Evolutionary conservation across 2,113 vertebrate species (phyloP), one percentile per base, ranked within the genome.

Genomic region (Willisornis vidua): DNA sequence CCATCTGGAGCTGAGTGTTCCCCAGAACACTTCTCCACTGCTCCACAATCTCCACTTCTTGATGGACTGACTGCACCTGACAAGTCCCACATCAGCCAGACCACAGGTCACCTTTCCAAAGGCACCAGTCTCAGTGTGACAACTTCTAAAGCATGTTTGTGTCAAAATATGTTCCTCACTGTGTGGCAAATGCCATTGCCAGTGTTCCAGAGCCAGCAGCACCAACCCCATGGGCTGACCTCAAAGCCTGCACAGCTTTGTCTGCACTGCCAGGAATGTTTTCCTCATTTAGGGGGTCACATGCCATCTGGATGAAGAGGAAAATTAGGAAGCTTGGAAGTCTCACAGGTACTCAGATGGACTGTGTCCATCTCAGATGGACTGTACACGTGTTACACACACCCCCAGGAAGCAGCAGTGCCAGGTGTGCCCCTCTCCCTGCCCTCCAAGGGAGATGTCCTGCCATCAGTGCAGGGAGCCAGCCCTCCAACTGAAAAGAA

Each of bases 121-220:
- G 39, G 37, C 54, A 24, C 10, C 24, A 11, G 3, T 4, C 24
- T n/a, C 12, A 24, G 10, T 10, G 2, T 4, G n/a, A 37, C 18
- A 20, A 2, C 41, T 23, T 61, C 28, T 9, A 16, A 52, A 35
- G 1, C 3, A 1, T 0, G 1, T 67, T 77, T 19, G 6, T 35
- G 22, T 3, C 51, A 31, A 9, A 6, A 17, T 1, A 3, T 2
- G 3, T 8, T 62, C 35, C 46, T 77, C 5, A 1, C 26, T 18
- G 24, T 4, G 2, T 0, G 5, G 4, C 3, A 4, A 61, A 28
- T 4, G 3, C 23, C 65, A 1, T 37, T 26, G 52, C 23, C 55
- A 23, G 22, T 45, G 3, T n/a, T 68, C 15, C 52, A 26, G 35
- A 24, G 26, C 19, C 19, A 23, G 55, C 55, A 41, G 19, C 48